A percentile compares a stretch with the other conserved stretches of the same genome.
These are phyloP conservation scores for Phalacrocorax carbo DNA, from an alignment of 2,113 vertebrate species.

Conservation along the genomic window DNA sequence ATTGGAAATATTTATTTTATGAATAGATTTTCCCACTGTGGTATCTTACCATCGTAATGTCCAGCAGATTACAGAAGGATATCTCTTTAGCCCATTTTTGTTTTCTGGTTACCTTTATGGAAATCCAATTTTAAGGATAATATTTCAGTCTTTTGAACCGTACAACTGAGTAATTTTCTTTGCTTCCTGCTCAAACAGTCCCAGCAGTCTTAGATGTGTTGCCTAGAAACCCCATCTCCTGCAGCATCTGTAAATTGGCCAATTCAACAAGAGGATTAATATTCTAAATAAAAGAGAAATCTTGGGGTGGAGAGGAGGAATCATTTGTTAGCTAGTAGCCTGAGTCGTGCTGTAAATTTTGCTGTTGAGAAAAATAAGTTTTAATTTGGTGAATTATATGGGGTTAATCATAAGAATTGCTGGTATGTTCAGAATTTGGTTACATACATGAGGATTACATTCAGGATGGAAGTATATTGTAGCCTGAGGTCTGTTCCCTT, in stretches of 20 bases:
- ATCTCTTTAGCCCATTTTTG: not conserved
- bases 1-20: not conserved
- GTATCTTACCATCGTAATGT: not conserved
- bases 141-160: conserved; percentile 22
- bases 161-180: conserved; percentile 40
- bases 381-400: not conserved
- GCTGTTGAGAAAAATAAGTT: not conserved
- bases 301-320: not conserved
- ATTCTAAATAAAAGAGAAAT: conserved; percentile 20
- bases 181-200: conserved; percentile 3
- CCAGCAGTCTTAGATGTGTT: conserved; percentile 49
- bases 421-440: not conserved
- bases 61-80: not conserved
- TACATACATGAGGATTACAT: not conserved
- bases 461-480: not conserved
- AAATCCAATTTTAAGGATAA: not conserved
- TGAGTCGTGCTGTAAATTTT: not conserved
- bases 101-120: not conserved
- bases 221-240: conserved; percentile 64
- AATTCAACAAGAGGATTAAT: conserved; percentile 41
- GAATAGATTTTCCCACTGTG: not conserved
- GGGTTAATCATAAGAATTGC: not conserved
- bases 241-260: conserved; percentile 60
- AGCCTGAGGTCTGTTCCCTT: not conserved
- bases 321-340: not conserved